Evolutionary conservation across 2,797 vertebrate genomes (phyloP), one percentile per base, ranked within the genome.

Genomic region (Orientallactaga sibirica): DNA sequence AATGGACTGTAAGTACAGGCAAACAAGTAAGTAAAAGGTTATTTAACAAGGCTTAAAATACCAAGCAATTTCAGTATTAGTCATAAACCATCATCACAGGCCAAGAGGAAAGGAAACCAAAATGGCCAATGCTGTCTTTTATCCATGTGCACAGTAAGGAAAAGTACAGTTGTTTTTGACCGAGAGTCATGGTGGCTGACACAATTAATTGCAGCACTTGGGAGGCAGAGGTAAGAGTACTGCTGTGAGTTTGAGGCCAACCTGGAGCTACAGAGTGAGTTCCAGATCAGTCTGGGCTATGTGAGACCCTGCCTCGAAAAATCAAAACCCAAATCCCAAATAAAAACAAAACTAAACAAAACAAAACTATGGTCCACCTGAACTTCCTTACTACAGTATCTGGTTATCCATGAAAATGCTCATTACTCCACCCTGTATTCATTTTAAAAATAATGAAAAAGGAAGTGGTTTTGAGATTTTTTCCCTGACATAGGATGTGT

Each of bases 401-500:
- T 92, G 68, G 24, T 64, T 73, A 67, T 5, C 67, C 14, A 81
- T 74, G 55, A 88, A 86, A 88, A 92, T 66, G 83, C 2, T 25
- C 27, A 43, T 24, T 80, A 27, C 70, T 76, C 92, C 85, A 76
- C 7, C 86, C 3, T 77, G 5, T 18, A 68, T 62, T 78, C n/a
- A 27, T 71, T 91, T 88, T 91, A 43, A 88, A 94, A 92, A 90
- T 43, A 85, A 68, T 71, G 27, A 89, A 90, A 93, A 83, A 89
- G 15, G 18, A 93, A 88, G 68, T 84, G 87, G 61, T 62, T 16
- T 80, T 58, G 79, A 66, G 84, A 48, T 48, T 48, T 14, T 29
- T 37, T 64, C n/a, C n/a, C 75, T 58, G n/a, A 92, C 5, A 86
- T 7, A n/a, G 9, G 75, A 92, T 88, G 33, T 61, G 55, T 19